A percentile compares a stretch with the other conserved stretches of the same genome.
Conservation (phyloP, 2,113 vertebrate species). For the Mugil cephalus region DNA sequence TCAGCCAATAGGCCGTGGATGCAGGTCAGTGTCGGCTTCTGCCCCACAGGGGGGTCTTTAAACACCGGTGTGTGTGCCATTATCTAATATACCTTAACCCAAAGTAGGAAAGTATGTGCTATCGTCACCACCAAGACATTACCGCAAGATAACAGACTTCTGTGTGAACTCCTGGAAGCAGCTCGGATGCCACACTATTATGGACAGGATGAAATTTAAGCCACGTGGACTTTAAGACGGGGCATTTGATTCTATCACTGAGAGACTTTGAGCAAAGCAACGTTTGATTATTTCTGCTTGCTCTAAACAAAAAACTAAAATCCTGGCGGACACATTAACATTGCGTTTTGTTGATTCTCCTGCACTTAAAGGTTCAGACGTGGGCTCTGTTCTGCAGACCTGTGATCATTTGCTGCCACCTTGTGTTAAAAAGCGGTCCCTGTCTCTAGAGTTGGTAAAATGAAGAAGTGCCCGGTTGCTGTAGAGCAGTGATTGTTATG, state of each 20-base stretch:
- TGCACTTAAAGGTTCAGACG: accelerated
- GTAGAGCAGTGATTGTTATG: too few relatives aligned
- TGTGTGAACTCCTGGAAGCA: background rate
- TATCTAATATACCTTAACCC: constrained; percentile 41
- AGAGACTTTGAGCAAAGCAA: background rate
- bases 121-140: constrained; percentile 36
- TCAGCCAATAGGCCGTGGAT: background rate
- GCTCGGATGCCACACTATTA: background rate
- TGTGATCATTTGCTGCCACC: constrained; percentile 65
- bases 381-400: background rate
- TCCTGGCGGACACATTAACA: background rate
- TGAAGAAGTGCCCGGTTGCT: too few relatives aligned
- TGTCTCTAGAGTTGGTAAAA: background rate
- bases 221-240: background rate
- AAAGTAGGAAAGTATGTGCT: constrained; percentile 14
- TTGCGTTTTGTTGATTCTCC: background rate
- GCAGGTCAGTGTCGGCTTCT: constrained; percentile 9
- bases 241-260: background rate
- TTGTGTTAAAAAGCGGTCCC: constrained; percentile 55
- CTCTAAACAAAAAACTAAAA: too few relatives aligned
- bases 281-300: background rate
- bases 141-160: background rate
- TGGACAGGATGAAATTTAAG: background rate
- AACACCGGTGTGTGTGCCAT: constrained; percentile 54
- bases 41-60: constrained; percentile 21